phyloP scores from a whole-genome alignment of 2,797 vertebrate genomes.

The Manis pentadactyla region DNA sequence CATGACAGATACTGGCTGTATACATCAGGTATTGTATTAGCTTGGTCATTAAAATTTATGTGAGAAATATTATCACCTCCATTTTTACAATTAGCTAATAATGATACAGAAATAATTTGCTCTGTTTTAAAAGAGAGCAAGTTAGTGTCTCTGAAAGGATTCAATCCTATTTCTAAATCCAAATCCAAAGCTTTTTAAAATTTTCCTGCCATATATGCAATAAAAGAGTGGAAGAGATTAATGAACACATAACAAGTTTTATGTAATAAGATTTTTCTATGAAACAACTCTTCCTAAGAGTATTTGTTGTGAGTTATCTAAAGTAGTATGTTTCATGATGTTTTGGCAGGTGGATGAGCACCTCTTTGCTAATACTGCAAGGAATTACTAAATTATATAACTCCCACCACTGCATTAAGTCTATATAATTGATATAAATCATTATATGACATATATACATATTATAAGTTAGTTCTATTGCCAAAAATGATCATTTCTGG shows the following conservation, averaged over 20 bases:
- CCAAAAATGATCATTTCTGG: background rate
- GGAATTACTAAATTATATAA: background rate
- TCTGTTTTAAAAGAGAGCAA: background rate
- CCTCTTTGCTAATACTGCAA: background rate
- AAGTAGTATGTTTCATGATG: background rate
- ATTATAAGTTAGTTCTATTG: background rate
- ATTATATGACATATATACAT: background rate
- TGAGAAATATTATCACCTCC: background rate
- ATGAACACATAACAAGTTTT: background rate
- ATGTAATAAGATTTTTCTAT: conserved; percentile 19
- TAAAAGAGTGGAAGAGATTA: background rate
- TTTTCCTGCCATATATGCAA: background rate
- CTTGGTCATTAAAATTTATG: background rate
- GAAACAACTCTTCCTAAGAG: background rate
- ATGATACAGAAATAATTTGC: background rate
- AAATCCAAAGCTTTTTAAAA: background rate
- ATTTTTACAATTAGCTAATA: background rate
- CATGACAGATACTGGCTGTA: background rate
- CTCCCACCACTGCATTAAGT: background rate
- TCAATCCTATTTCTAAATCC: conserved; percentile 19
- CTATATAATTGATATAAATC: conserved; percentile 4
- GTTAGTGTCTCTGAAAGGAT: background rate
- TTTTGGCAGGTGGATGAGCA: background rate
- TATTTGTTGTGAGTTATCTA: background rate
- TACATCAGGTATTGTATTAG: background rate